Conservation (phyloP, 1,140 invertebrate species). For the Trigoniulus corallinus region DNA sequence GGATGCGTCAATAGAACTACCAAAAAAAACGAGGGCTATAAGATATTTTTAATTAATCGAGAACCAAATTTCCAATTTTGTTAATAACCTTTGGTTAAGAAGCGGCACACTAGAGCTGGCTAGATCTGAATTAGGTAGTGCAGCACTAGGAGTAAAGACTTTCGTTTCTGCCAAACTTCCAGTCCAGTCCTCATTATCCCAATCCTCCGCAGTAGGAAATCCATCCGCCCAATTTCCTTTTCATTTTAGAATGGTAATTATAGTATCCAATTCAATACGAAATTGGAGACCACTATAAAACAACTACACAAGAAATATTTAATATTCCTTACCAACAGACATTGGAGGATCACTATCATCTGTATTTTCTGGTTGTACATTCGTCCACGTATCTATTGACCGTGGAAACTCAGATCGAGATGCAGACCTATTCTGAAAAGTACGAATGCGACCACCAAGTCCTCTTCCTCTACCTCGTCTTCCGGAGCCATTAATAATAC, state of each 20-base stretch:
- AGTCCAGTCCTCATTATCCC: slow-evolving; percentile 89
- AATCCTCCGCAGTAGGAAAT: slow-evolving; percentile 52
- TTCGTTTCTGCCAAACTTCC: slow-evolving; percentile 85
- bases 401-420: slow-evolving; percentile 11
- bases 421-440: background rate
- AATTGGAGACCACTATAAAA: too few species aligned
- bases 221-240: slow-evolving; percentile 27
- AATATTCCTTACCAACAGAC: slow-evolving; percentile 16
- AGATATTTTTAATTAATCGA: too few species aligned
- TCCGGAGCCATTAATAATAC: slow-evolving; percentile 19
- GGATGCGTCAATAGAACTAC: too few species aligned
- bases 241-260: slow-evolving; percentile 9
- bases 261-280: too few species aligned
- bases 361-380: slow-evolving; percentile 29
- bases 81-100: too few species aligned
- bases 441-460: slow-evolving; percentile 8
- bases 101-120: too few species aligned
- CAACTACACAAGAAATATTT: too few species aligned
- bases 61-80: too few species aligned
- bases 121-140: slow-evolving; percentile 1
- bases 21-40: too few species aligned
- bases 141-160: slow-evolving; percentile 64
- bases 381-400: slow-evolving; percentile 43
- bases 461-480: slow-evolving; percentile 22
- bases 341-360: slow-evolving; percentile 16